Evolutionary conservation across 2,797 vertebrate genomes (phyloP).

Genomic region (Aulostomus chinensis): DNA sequence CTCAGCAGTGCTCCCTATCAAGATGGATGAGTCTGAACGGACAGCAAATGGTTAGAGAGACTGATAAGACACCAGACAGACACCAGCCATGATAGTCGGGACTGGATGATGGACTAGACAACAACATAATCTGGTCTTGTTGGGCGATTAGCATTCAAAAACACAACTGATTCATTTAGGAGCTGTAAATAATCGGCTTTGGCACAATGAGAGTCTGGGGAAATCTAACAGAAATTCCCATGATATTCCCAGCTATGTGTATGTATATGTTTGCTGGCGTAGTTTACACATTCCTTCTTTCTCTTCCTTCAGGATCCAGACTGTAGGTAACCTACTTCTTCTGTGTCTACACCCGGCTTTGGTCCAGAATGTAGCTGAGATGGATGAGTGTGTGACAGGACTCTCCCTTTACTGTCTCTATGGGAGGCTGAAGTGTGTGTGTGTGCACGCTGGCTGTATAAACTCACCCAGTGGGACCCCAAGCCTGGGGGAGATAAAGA

Average conservation of each 20-base stretch:
- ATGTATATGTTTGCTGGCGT: conserved; percentile 28
- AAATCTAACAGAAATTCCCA: too few species aligned
- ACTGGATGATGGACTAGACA: neutral
- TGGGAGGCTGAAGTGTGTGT: conserved; percentile 51
- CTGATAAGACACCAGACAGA: conserved; percentile 66
- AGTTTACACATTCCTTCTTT: conserved; percentile 47
- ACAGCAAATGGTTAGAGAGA: conserved; percentile 45
- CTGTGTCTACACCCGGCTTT: conserved; percentile 47
- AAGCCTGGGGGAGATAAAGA: conserved; percentile 80
- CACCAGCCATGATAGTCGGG: conserved; percentile 50
- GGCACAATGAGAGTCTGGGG: too few species aligned
- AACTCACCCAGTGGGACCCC: conserved; percentile 78
- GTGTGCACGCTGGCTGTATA: conserved; percentile 66
- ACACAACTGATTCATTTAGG: too few species aligned
- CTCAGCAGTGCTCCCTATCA: conserved; percentile 68
- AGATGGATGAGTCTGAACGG: conserved; percentile 65
- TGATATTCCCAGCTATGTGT: conserved; percentile 32
- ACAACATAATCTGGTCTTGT: too few species aligned
- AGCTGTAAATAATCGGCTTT: too few species aligned
- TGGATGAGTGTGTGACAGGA: conserved; percentile 79
- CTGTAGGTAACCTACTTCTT: conserved; percentile 61
- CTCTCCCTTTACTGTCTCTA: conserved; percentile 71
- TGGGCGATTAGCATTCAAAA: too few species aligned
- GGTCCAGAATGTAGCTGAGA: conserved; percentile 66
- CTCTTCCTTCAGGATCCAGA: conserved; percentile 31